Evolutionary conservation across 2,797 vertebrate species (phyloP).

Genomic region (Microchirus variegatus): DNA sequence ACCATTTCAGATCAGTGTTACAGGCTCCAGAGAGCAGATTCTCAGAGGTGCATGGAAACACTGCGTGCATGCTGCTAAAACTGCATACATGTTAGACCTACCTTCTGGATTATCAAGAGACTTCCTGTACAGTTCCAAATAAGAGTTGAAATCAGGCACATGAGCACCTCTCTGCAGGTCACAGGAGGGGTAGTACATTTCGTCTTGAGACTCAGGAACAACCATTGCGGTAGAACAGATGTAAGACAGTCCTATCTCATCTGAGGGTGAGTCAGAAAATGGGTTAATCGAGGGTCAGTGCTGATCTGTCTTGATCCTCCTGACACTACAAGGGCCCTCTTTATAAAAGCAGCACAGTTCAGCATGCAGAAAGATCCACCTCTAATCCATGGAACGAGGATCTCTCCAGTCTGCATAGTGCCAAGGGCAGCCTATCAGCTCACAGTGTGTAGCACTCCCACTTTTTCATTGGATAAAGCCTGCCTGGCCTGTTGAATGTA

Average conservation of each 20-base stretch:
- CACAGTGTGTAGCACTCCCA: slow-evolving; percentile 75
- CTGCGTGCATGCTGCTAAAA: slow-evolving; percentile 26
- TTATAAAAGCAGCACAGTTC: slow-evolving; percentile 52
- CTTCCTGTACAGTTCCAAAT: slow-evolving; percentile 79
- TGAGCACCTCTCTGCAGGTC: slow-evolving; percentile 80
- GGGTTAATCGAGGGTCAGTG: slow-evolving; percentile 61
- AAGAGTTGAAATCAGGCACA: slow-evolving; percentile 81
- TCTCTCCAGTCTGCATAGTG: slow-evolving; percentile 67
- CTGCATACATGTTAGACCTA: slow-evolving; percentile 59
- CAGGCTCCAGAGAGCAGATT: slow-evolving; percentile 10
- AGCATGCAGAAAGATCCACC: slow-evolving; percentile 65
- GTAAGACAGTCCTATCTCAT: slow-evolving; percentile 41
- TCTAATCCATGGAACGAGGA: slow-evolving; percentile 58
- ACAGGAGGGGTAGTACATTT: slow-evolving; percentile 73
- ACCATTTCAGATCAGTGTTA: slow-evolving; percentile 12
- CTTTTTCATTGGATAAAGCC: slow-evolving; percentile 77
- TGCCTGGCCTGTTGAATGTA: slow-evolving; percentile 71
- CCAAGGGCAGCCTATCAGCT: slow-evolving; percentile 66
- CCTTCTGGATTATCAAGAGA: slow-evolving; percentile 85
- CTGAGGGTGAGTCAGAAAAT: slow-evolving; percentile 39
- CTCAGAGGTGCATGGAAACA: slow-evolving; percentile 23
- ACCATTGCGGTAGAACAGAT: slow-evolving; percentile 70
- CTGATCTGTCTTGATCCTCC: slow-evolving; percentile 61
- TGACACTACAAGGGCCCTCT: slow-evolving; percentile 53
- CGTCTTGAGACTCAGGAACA: slow-evolving; percentile 74